Evolutionary conservation across 2,888 invertebrate species (phyloP), one percentile per base, ranked within the genome.

Genomic region (Drosophila fungiperda): DNA sequence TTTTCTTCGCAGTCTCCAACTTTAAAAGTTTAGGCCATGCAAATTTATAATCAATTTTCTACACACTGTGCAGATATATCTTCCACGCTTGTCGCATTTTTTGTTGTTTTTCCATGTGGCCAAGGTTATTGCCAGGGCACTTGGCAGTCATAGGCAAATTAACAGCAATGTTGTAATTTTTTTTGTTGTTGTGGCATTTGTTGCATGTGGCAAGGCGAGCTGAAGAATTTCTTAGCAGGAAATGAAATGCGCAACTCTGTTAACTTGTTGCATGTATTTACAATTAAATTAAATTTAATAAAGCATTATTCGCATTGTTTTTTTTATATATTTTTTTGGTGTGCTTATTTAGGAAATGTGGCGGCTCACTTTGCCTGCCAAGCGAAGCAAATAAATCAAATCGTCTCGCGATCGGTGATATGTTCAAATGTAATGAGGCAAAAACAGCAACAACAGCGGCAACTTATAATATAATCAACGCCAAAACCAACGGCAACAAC

Each of bases 381-480:
- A 88, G 83, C 87, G 75, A 90, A 87, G 87, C 90, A 86, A 79
- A 72, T 87, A 87, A 87, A 87, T 79, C 81, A 78, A 89, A 89
- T 79, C 82, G 73, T 78, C 76, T 76, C 58, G 73, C 68, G 64
- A 77, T 67, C 58, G 72, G 87, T 90, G 90, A 89, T 90, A 88
- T 87, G 90, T 88, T 89, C 79, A 68, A 88, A 88, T 88, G 83
- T 88, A 87, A 87, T 87, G 83, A 83, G 89, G 68, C 78, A 76
- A 70, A 67, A 79, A 82, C 70, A 78, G 66, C 63, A 73, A 70
- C 42, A 15, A 76, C 42, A 72, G 79, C 15, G 15, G 36, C 36
- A 36, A 36, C 15, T 23, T 45, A 45, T 26, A 45, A 15, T 45
- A 45, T 45, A 75, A 83, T 72, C 72, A 79, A 60, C 83, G 53